phyloP scores from a whole-genome alignment of 2,888 invertebrate genomes.

The Physocephala rufipes region DNA sequence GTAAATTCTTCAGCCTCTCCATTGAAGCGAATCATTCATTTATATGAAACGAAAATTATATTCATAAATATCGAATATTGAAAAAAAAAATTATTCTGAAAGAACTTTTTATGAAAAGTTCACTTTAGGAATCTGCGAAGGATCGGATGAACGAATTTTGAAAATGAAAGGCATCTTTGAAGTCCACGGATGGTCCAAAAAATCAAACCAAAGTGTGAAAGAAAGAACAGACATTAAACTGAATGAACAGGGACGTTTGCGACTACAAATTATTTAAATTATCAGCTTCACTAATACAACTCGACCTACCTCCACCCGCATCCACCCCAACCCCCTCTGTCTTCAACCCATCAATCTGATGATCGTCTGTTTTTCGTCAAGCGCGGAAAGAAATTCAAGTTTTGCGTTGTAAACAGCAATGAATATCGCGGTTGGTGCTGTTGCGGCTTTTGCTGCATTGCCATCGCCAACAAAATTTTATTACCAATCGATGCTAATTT shows the following conservation, averaged over 20 bases:
- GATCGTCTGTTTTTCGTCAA: neutral
- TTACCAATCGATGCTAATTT: constrained; percentile 29
- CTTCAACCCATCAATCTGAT: neutral
- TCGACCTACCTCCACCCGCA: neutral
- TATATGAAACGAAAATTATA: too few relatives aligned
- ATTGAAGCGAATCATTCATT: neutral
- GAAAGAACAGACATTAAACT: too few relatives aligned
- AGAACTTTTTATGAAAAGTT: too few relatives aligned
- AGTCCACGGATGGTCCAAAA: neutral
- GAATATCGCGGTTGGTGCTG: too few relatives aligned
- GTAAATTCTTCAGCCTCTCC: neutral
- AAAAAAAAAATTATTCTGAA: too few relatives aligned
- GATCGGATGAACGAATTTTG: too few relatives aligned
- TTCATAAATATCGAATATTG: too few relatives aligned
- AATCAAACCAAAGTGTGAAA: neutral
- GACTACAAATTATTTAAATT: constrained; percentile 9
- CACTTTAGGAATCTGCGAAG: too few relatives aligned
- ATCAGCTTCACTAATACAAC: neutral
- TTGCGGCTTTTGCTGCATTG: neutral
- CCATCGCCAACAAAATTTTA: constrained; percentile 12
- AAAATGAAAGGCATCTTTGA: too few relatives aligned
- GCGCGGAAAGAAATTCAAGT: neutral
- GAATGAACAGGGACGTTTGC: neutral
- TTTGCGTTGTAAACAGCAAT: too few relatives aligned
- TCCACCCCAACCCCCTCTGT: neutral